Percentiles rank a stretch among this genome's conserved stretches.
These are phyloP conservation scores for Buphagus erythrorhynchus DNA, from an alignment of 2,797 vertebrate species.

Conservation along the genomic window DNA sequence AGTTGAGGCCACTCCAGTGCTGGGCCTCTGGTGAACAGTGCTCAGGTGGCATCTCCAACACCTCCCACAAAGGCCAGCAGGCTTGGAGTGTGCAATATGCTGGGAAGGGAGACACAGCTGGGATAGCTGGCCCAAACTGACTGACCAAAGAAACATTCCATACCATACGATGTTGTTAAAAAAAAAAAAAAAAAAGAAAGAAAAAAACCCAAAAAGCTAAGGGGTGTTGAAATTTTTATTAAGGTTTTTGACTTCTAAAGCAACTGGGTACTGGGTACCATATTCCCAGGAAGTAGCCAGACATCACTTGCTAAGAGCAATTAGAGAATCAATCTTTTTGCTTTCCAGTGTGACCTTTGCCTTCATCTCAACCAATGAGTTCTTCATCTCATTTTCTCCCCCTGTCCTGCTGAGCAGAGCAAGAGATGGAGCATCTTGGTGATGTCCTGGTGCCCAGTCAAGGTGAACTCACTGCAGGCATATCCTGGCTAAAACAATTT, in stretches of 20 bases:
- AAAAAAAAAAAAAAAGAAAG: background rate
- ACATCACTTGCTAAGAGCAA: background rate
- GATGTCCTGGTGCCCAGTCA: background rate
- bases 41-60: background rate
- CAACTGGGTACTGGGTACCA: background rate
- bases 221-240: background rate
- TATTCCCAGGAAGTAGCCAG: background rate
- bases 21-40: background rate
- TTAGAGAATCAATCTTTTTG: background rate
- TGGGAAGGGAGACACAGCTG: background rate
- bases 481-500: background rate
- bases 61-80: background rate
- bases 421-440: background rate
- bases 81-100: background rate
- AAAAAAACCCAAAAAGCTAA: background rate
- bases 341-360: fast-evolving
- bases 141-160: background rate
- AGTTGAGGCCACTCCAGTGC: fast-evolving
- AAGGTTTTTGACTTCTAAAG: background rate
- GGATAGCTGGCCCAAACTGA: background rate
- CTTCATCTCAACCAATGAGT: background rate
- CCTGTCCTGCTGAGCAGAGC: background rate
- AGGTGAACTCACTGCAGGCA: background rate
- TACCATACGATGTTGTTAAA: background rate
- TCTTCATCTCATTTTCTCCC: background rate